phyloP scores from a whole-genome alignment of 2,888 invertebrate genomes.

The Dicycla oo region DNA sequence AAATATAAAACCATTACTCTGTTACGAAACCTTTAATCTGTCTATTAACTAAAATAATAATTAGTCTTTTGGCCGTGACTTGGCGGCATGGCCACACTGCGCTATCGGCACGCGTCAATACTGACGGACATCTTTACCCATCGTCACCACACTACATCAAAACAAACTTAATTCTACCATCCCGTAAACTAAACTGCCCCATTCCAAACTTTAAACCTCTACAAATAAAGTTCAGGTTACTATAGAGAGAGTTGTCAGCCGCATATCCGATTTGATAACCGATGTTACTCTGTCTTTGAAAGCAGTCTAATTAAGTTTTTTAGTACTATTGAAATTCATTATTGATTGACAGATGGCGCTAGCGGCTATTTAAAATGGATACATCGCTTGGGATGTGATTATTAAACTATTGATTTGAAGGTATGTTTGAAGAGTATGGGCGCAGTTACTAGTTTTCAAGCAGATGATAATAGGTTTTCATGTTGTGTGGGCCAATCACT shows the following conservation, averaged over 20 bases:
- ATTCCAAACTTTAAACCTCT: slow-evolving; percentile 70
- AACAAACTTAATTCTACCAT: slow-evolving; percentile 70
- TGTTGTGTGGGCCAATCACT: slow-evolving; percentile 67
- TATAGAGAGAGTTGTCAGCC: slow-evolving; percentile 41
- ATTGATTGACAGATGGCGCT: slow-evolving; percentile 89
- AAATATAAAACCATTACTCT: slow-evolving; percentile 49
- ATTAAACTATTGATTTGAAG: slow-evolving; percentile 68
- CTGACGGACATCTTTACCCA: slow-evolving; percentile 88
- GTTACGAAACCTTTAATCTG: slow-evolving; percentile 73
- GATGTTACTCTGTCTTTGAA: slow-evolving; percentile 84
- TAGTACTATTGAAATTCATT: slow-evolving; percentile 86
- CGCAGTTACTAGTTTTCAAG: slow-evolving; percentile 55
- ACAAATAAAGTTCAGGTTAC: slow-evolving; percentile 59
- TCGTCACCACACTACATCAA: slow-evolving; percentile 86
- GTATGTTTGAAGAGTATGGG: slow-evolving; percentile 55
- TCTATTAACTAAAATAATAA: slow-evolving; percentile 82
- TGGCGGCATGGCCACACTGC: slow-evolving; percentile 73
- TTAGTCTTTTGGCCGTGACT: slow-evolving; percentile 81
- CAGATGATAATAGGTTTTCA: slow-evolving; percentile 60
- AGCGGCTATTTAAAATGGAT: slow-evolving; percentile 86
- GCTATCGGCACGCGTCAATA: slow-evolving; percentile 88
- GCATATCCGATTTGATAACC: slow-evolving; percentile 65
- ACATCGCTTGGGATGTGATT: slow-evolving; percentile 77
- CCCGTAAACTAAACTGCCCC: slow-evolving; percentile 31
- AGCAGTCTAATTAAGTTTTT: slow-evolving; percentile 89